Conservation (phyloP, 2,888 invertebrate genomes). For the Eudemis profundana region DNA sequence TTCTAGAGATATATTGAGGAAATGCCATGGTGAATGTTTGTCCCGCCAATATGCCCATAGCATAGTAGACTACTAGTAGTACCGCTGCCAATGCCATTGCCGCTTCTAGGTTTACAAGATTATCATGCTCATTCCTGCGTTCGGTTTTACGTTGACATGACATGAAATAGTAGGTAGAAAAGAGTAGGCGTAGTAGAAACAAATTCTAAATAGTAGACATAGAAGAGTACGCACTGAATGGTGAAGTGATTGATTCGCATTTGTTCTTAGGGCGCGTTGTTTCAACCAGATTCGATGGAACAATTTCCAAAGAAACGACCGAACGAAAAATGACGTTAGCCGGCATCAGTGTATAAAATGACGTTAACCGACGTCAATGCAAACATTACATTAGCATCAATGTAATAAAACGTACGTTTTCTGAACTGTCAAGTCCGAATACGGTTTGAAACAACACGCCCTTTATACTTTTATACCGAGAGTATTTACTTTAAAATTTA, state of each 20-base stretch:
- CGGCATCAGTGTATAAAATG: too few relatives aligned
- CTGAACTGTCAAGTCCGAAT: background rate
- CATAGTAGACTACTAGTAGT: conserved; percentile 15
- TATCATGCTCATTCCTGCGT: conserved; percentile 17
- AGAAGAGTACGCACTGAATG: conserved; percentile 28
- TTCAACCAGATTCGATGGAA: background rate
- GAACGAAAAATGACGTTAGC: background rate
- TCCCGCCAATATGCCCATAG: conserved; percentile 48
- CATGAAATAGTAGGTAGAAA: conserved; percentile 40
- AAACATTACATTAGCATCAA: too few relatives aligned
- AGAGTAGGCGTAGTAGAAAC: conserved; percentile 40
- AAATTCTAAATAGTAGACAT: conserved; percentile 43
- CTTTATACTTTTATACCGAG: conserved; percentile 6
- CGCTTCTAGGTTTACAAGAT: conserved; percentile 35
- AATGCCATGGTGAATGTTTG: conserved; percentile 52
- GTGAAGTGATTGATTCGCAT: conserved; percentile 14
- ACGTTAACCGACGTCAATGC: too few relatives aligned
- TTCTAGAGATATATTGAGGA: conserved; percentile 68
- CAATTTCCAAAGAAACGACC: background rate
- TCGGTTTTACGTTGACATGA: conserved; percentile 18
- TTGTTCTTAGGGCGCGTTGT: conserved; percentile 19
- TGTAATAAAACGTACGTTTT: background rate
- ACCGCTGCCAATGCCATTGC: conserved; percentile 28
- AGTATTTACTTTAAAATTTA: conserved; percentile 6
- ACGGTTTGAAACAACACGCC: conserved; percentile 3